Evolutionary conservation across 2,888 invertebrate genomes (phyloP).

Genomic region (Nebria brevicollis): DNA sequence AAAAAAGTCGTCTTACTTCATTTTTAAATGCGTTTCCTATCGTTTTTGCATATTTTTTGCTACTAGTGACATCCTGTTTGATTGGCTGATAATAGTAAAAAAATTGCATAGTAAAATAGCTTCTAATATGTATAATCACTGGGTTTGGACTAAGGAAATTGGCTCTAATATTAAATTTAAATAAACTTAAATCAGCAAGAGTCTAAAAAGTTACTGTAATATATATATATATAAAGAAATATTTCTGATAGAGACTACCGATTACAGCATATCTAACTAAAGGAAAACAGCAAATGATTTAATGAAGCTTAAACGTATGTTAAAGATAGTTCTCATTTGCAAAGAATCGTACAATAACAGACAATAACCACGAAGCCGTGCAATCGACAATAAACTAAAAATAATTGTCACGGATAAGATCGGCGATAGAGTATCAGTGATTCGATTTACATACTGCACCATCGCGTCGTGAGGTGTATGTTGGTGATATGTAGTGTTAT

Average conservation of each 20-base stretch:
- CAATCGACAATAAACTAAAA: conserved; percentile 58
- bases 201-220: no score
- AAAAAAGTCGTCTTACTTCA: not conserved
- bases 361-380: conserved; percentile 17
- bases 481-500: not conserved
- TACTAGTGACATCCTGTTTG: not conserved
- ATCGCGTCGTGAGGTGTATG: not conserved
- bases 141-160: no score
- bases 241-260: no score
- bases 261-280: not conserved
- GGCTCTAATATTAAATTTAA: no score
- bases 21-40: not conserved
- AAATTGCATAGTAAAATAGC: no score
- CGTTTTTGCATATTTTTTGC: not conserved
- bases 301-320: not conserved
- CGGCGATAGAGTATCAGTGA: conserved; percentile 56
- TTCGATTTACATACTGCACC: conserved; percentile 61
- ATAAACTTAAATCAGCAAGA: no score
- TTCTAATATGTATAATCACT: no score
- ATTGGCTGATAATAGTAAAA: not conserved
- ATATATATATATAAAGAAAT: no score
- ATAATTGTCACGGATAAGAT: conserved; percentile 63
- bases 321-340: conserved; percentile 30
- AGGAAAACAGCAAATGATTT: no score
- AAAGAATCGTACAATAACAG: conserved; percentile 25